Evolutionary conservation across 2,797 vertebrate species (phyloP).

Genomic region (Mormyrops boulengeri): DNA sequence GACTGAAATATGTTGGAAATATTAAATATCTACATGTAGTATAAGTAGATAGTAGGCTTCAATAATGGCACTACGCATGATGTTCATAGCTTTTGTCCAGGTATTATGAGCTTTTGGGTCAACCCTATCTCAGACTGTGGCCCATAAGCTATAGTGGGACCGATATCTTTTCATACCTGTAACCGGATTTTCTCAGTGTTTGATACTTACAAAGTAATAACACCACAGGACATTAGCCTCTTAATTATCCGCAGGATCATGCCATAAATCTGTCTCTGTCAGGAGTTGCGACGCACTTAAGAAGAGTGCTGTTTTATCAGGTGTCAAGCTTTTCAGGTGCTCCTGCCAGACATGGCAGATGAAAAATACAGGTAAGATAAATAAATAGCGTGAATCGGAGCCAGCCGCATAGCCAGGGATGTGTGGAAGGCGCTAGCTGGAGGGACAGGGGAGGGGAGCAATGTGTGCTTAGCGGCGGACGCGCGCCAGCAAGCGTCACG

Average conservation of each 20-base stretch:
- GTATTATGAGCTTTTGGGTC: not conserved
- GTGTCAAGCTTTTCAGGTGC: conserved; percentile 29
- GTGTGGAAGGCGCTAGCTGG: not conserved
- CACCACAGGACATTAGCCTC: conserved; percentile 40
- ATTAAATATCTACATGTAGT: not conserved
- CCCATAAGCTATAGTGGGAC: not conserved
- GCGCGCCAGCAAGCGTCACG: not conserved
- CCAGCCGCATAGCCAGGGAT: conserved; percentile 17
- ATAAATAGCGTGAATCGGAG: conserved; percentile 43
- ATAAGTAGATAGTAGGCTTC: not conserved
- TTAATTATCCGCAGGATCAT: conserved; percentile 55
- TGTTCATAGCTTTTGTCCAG: not conserved
- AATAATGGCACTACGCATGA: not conserved
- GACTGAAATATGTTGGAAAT: not conserved
- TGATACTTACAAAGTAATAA: conserved; percentile 23
- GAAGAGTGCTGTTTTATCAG: conserved; percentile 48
- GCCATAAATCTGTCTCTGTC: conserved; percentile 46
- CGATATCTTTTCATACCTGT: conserved; percentile 23
- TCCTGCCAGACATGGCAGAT: conserved; percentile 28
- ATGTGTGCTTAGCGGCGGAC: not conserved
- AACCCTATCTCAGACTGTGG: not conserved
- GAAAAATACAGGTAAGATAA: conserved; percentile 35
- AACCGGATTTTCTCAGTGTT: conserved; percentile 46
- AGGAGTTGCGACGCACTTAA: conserved; percentile 35
- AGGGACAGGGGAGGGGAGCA: not conserved